Evolutionary conservation across 2,797 vertebrate genomes (phyloP).

Genomic region (Carduelis carduelis): DNA sequence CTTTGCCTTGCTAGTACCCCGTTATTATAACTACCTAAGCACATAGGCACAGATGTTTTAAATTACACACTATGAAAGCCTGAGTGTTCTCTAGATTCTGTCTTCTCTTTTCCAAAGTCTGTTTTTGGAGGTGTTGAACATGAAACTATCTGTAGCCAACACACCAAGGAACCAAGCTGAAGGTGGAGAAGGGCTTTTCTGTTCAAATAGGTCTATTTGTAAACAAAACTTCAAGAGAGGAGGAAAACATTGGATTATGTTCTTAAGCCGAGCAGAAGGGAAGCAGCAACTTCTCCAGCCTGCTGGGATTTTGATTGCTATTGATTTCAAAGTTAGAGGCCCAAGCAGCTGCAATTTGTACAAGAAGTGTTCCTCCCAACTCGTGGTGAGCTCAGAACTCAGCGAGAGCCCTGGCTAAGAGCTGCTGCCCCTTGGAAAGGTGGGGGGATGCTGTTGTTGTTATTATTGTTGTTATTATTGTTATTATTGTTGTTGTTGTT

Average conservation of each 20-base stretch:
- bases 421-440: neutral
- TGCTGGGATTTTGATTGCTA: constrained; percentile 46
- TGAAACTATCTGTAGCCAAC: neutral
- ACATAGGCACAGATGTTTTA: neutral
- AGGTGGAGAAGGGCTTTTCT: neutral
- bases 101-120: neutral
- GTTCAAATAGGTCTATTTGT: constrained; percentile 13
- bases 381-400: fast-evolving
- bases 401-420: neutral
- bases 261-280: neutral
- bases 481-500: neutral
- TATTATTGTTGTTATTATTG: neutral
- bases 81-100: neutral
- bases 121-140: neutral
- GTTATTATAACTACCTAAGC: neutral
- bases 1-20: neutral
- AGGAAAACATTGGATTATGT: neutral
- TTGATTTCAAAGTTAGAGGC: constrained; percentile 22
- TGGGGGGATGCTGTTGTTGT: neutral
- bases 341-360: neutral
- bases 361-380: neutral
- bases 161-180: neutral
- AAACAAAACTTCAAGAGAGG: neutral
- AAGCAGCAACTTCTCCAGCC: neutral
- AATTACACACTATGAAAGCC: neutral